phyloP scores from a whole-genome alignment of 2,113 vertebrate genomes.

The Illadopsis cleaveri region DNA sequence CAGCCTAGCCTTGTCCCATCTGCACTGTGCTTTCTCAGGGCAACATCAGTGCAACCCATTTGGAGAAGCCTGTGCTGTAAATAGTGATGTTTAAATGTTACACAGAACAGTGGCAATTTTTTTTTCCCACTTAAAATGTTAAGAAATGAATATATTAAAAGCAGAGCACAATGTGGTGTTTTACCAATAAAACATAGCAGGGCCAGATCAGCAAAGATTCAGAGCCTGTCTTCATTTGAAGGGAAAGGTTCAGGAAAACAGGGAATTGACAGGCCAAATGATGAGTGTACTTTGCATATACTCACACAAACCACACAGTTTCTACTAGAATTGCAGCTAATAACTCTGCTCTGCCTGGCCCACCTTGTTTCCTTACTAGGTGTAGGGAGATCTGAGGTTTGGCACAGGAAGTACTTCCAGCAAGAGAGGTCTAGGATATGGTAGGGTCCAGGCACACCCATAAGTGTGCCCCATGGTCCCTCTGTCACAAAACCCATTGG shows the following conservation, averaged over 20 bases:
- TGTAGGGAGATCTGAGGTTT: background rate
- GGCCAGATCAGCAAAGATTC: background rate
- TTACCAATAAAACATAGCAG: background rate
- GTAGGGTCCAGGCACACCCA: background rate
- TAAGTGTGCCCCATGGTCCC: background rate
- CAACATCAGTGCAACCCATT: conserved; percentile 22
- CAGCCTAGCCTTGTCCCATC: conserved; percentile 55
- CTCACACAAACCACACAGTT: background rate
- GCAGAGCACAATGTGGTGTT: background rate
- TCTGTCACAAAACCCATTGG: background rate
- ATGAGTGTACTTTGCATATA: background rate
- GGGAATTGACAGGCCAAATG: background rate
- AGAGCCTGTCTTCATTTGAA: background rate
- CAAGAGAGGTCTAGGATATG: background rate
- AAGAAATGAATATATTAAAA: conserved; percentile 24
- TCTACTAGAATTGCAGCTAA: background rate
- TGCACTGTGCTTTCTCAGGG: conserved; percentile 45
- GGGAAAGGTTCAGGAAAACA: background rate
- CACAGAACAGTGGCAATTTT: background rate
- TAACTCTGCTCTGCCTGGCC: background rate
- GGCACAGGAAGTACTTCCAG: background rate
- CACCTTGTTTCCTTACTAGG: background rate
- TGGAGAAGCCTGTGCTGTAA: conserved; percentile 33
- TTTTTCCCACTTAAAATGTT: background rate
- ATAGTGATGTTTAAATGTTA: conserved; percentile 21